Evolutionary conservation across 2,888 invertebrate species (phyloP), one percentile per base, ranked within the genome.

Genomic region (Labia minor): DNA sequence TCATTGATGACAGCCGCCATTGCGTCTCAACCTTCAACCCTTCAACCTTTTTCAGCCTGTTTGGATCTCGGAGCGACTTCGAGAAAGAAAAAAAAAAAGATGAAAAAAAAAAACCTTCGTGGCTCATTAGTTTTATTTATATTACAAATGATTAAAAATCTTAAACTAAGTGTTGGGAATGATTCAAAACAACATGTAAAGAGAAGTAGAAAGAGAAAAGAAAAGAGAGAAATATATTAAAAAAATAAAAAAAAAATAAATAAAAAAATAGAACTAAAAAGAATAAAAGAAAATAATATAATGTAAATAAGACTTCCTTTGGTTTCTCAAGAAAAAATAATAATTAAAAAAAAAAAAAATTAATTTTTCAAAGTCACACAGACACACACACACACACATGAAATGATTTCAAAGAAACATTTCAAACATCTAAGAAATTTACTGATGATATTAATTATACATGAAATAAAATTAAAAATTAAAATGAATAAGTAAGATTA

Each of bases 71-170:
- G n/a, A 49, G 26, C 26, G 49, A 49, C 49, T n/a, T 49, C 14
- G 14, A 49, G 14, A n/a, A n/a, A n/a, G 16, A 49, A 3, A 49
- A 14, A 49, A 49, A 49, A 49, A 49, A 49, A 49, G 16, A n/a
- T 49, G n/a, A n/a, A 49, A 3, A 49, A 14, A 49, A 49, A 49
- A 49, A 49, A 49, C 3, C 2, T 10, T 49, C 49, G 3, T 49
- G 26, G 14, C 49, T n/a, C 49, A 49, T 49, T 49, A 16, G 49
- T n/a, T n/a, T 49, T 49, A 49, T 49, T 49, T 49, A 49, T 49
- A 49, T 49, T 49, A 49, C 49, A 49, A 49, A 49, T 49, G 49
- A 49, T 49, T 49, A 49, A n/a, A n/a, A 16, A n/a, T 49, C n/a
- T 14, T 49, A 49, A 16, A 49, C 49, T 49, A 49, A 49, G 49